Conservation (phyloP, 2,113 vertebrate genomes). For the Pollachius pollachius region DNA sequence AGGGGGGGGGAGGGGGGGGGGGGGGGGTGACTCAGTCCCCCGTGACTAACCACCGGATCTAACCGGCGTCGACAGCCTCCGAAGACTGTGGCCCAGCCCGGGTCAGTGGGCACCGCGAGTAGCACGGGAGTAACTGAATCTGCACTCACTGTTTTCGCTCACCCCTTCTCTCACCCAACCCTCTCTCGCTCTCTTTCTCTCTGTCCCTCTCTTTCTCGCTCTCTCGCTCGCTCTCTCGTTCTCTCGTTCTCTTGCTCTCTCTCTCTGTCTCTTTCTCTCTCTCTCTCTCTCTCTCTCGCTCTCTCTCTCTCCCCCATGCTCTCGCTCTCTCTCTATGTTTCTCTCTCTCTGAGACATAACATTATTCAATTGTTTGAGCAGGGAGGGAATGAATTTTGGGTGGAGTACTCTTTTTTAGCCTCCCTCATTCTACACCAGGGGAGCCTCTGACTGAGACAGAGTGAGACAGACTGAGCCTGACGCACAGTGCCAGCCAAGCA, state of each 20-base stretch:
- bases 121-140: slow-evolving; percentile 48
- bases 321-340: slow-evolving; percentile 2
- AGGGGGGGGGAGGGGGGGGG: too few species aligned
- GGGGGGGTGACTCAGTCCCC: slow-evolving; percentile 62
- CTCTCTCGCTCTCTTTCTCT: too few species aligned
- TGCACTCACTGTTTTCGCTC: slow-evolving; percentile 28
- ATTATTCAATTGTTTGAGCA: slow-evolving; percentile 15
- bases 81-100: slow-evolving; percentile 39
- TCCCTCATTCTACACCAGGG: too few species aligned
- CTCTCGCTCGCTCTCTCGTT: slow-evolving; percentile 16
- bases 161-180: too few species aligned
- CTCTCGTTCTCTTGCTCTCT: slow-evolving; percentile 1
- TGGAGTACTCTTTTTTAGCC: not conserved
- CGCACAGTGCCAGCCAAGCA: slow-evolving; percentile 43
- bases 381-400: not conserved
- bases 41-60: slow-evolving; percentile 64
- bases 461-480: slow-evolving; percentile 36
- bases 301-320: slow-evolving; percentile 4
- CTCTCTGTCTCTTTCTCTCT: slow-evolving; percentile 15
- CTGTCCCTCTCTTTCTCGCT: not conserved
- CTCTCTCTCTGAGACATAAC: slow-evolving; percentile 28
- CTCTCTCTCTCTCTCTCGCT: slow-evolving; percentile 16
- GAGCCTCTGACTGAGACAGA: not conserved
- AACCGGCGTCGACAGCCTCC: slow-evolving; percentile 53
- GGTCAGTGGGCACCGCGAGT: slow-evolving; percentile 35